Evolutionary conservation across 2,113 vertebrate species (phyloP).

Genomic region (Trinectes maculatus): DNA sequence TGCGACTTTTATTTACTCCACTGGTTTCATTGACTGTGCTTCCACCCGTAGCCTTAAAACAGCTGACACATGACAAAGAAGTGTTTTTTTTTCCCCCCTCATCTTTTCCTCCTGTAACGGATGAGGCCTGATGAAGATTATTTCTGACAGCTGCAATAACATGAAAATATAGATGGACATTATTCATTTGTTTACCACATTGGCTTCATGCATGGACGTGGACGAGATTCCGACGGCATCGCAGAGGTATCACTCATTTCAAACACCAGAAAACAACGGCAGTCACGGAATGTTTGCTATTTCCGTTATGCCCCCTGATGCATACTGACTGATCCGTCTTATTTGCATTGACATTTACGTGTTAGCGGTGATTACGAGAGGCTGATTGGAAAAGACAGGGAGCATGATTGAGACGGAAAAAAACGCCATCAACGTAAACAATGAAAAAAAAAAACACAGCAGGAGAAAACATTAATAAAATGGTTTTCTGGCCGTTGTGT

Average conservation of each 20-base stretch:
- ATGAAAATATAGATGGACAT: constrained; percentile 59
- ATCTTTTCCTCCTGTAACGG: background rate
- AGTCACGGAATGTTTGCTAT: constrained; percentile 58
- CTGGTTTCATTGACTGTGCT: constrained; percentile 5
- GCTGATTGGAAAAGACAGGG: constrained; percentile 64
- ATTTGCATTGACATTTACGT: constrained; percentile 65
- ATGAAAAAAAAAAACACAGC: constrained; percentile 63
- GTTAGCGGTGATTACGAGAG: constrained; percentile 64
- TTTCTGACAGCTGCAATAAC: constrained; percentile 63
- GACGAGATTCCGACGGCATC: constrained; percentile 57
- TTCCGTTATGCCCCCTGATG: constrained; percentile 62
- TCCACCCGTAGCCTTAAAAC: constrained; percentile 13
- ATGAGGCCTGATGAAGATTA: constrained; percentile 49
- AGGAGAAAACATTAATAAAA: constrained; percentile 60
- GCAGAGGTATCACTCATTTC: constrained; percentile 56
- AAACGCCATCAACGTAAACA: constrained; percentile 63
- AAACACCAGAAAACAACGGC: constrained; percentile 63
- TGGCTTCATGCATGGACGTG: constrained; percentile 64
- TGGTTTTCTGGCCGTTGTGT: constrained; percentile 60
- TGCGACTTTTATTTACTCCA: background rate
- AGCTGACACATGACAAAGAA: constrained; percentile 45
- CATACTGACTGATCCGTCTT: constrained; percentile 56
- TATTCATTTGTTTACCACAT: constrained; percentile 55
- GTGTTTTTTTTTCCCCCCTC: background rate
- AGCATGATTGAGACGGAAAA: constrained; percentile 71